Evolutionary conservation across 2,113 vertebrate species (phyloP).

Genomic region (Zosterops hypoxanthus): DNA sequence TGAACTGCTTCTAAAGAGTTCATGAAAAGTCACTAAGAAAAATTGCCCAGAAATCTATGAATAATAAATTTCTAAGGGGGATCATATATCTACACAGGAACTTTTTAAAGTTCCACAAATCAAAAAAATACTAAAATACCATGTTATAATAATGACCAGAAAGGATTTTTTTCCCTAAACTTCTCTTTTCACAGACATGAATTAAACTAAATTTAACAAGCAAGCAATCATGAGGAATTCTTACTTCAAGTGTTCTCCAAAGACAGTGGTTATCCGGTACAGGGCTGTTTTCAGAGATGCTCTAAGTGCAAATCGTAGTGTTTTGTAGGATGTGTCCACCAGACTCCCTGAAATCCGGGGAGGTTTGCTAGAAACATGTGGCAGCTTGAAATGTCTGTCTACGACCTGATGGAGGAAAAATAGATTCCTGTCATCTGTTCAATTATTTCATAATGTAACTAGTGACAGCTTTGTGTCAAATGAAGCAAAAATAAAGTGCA

Average conservation of each 20-base stretch:
- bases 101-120: neutral
- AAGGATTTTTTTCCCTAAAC: neutral
- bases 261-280: slow-evolving; percentile 92
- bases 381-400: slow-evolving; percentile 97
- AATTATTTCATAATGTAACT: neutral
- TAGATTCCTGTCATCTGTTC: neutral
- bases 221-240: neutral
- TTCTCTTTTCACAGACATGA: neutral
- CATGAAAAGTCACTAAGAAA: neutral
- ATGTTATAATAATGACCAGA: neutral
- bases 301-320: slow-evolving; percentile 90
- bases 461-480: neutral
- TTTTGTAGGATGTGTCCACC: slow-evolving; percentile 90
- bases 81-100: neutral
- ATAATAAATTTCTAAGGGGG: neutral
- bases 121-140: neutral
- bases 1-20: neutral
- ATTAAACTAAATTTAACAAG: neutral
- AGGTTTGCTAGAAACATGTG: slow-evolving; percentile 93
- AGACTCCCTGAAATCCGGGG: slow-evolving; percentile 77
- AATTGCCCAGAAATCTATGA: neutral
- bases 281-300: slow-evolving; percentile 93
- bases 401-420: slow-evolving; percentile 81
- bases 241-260: slow-evolving; percentile 94
- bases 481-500: neutral